Evolutionary conservation across 1,140 invertebrate species (phyloP).

Genomic region (Drosophila quadrilineata): DNA sequence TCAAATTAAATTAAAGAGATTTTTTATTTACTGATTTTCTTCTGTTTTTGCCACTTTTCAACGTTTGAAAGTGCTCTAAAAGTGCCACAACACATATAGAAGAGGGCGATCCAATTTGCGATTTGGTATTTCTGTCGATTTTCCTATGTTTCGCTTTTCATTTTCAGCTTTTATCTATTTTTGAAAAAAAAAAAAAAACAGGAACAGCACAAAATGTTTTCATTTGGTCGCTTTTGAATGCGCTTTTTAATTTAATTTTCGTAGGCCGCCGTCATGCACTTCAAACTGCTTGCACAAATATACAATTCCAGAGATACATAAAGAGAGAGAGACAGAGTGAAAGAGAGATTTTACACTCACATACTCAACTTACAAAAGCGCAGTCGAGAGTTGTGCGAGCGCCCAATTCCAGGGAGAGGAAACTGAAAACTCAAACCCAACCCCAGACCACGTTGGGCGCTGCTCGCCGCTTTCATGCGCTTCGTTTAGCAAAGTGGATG

Average conservation of each 20-base stretch:
- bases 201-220: conserved; percentile 42
- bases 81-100: conserved; percentile 4
- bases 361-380: conserved; percentile 61
- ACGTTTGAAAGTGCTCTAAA: neutral
- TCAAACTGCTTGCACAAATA: conserved; percentile 44
- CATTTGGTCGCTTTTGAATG: conserved; percentile 39
- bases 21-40: neutral
- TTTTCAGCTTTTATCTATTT: conserved; percentile 12
- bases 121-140: conserved; percentile 38
- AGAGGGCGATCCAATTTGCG: conserved; percentile 17
- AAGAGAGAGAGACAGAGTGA: neutral
- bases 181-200: conserved; percentile 22
- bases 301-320: conserved; percentile 15
- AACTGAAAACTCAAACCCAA: conserved; percentile 14
- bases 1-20: no score
- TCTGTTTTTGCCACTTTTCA: neutral
- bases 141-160: conserved; percentile 18
- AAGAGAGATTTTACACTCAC: no score
- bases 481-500: conserved; percentile 81
- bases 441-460: conserved; percentile 50
- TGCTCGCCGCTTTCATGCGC: conserved; percentile 75
- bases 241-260: conserved; percentile 75
- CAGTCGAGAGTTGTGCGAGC: conserved; percentile 20
- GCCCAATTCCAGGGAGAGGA: conserved; percentile 1
- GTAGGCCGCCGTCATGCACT: conserved; percentile 59